A percentile compares a stretch with the other conserved stretches of the same genome.
Conservation (phyloP, 2,113 vertebrate species). For the Octodon degus region DNA sequence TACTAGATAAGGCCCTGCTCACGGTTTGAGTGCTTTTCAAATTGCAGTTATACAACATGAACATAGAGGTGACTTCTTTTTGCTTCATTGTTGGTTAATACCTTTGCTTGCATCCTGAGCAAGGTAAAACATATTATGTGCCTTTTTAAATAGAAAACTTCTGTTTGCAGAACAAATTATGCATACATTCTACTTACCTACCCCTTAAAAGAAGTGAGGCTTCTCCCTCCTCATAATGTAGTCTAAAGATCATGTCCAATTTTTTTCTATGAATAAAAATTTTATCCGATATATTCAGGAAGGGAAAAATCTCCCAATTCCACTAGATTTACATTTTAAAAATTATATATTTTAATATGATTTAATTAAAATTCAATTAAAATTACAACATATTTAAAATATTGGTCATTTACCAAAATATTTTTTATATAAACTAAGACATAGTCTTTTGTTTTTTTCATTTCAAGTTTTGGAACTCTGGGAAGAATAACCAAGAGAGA, state of each 20-base stretch:
- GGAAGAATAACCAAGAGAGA: not conserved
- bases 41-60: not conserved
- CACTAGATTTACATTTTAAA: not conserved
- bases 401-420: slow-evolving; percentile 8
- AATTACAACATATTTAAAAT: not conserved
- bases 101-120: not conserved
- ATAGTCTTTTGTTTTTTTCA: not conserved
- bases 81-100: slow-evolving; percentile 25
- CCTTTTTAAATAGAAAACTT: not conserved
- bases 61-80: not conserved
- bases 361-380: not conserved
- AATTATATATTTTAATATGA: not conserved
- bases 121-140: not conserved
- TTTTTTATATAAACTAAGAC: not conserved
- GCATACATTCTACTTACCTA: not conserved
- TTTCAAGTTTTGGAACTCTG: not conserved
- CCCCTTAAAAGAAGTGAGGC: not conserved
- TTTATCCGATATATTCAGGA: not conserved
- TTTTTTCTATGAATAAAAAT: slow-evolving; percentile 13
- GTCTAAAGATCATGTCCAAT: not conserved
- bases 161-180: not conserved
- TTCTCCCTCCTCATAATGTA: not conserved
- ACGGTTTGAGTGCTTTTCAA: not conserved
- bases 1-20: not conserved
- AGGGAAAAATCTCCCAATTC: not conserved